Evolutionary conservation across 2,113 vertebrate species (phyloP).

Genomic region (Pitta sordida): DNA sequence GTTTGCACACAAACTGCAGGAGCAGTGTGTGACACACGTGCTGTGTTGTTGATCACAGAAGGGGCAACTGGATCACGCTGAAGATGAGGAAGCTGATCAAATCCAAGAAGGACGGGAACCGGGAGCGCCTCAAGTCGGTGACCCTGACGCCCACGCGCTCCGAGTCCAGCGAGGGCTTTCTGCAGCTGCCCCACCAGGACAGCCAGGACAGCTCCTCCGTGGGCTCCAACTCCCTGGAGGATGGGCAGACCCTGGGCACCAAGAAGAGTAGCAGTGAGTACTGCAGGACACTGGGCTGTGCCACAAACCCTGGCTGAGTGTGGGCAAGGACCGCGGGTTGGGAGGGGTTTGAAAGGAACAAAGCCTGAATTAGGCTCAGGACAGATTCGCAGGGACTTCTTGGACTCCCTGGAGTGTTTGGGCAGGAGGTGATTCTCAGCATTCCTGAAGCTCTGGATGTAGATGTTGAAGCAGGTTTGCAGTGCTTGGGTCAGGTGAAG

Average conservation of each 20-base stretch:
- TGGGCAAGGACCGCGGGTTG: not conserved
- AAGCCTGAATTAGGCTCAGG: not conserved
- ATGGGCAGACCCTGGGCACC: slow-evolving; percentile 81
- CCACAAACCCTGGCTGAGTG: not conserved
- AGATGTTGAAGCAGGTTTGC: not conserved
- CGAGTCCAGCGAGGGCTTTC: slow-evolving; percentile 88
- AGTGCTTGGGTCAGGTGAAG: not conserved
- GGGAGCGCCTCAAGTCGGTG: slow-evolving; percentile 89
- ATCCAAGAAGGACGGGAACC: slow-evolving; percentile 86
- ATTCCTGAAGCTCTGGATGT: not conserved
- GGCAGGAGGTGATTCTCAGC: not conserved
- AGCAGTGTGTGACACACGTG: not conserved
- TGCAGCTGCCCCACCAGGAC: slow-evolving; percentile 84
- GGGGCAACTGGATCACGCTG: slow-evolving; percentile 97
- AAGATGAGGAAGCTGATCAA: slow-evolving; percentile 99
- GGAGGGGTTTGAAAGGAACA: not conserved
- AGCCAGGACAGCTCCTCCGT: slow-evolving; percentile 97
- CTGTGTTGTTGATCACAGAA: slow-evolving; percentile 72
- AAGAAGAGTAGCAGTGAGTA: slow-evolving; percentile 97
- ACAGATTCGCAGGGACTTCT: not conserved
- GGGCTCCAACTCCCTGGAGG: slow-evolving; percentile 94
- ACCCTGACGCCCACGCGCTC: slow-evolving; percentile 88
- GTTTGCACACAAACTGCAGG: not conserved
- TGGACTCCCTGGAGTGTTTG: not conserved
- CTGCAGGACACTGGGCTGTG: not conserved